Evolutionary conservation across 2,797 vertebrate genomes (phyloP), one percentile per base, ranked within the genome.

Genomic region (Anableps anableps): DNA sequence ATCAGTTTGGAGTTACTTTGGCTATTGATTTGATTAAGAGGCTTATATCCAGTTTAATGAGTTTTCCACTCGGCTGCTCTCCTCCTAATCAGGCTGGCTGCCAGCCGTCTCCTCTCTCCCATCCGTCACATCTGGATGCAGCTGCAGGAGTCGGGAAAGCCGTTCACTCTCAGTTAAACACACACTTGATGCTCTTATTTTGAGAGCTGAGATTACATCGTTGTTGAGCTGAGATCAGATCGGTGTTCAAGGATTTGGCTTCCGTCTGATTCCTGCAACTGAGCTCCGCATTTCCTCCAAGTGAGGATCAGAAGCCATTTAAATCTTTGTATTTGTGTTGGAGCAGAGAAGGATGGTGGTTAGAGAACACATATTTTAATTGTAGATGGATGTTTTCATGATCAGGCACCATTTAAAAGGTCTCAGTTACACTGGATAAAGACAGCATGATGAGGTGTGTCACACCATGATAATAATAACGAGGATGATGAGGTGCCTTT

Each of bases 21-120:
- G 94, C 96, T 96, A 96, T 97, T 96, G 96, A 97, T 95, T 96
- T 97, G 97, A 98, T 98, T 97, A 97, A 97, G 96, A 97, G 95
- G 97, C 97, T 97, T 97, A 97, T 96, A 96, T 96, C 94, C 95
- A 95, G 95, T 96, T 97, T 97, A 97, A 98, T 98, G 96, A 97
- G 96, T 97, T 98, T 98, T 97, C 96, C 97, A 96, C 96, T 96
- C 95, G 94, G 95, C 95, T 96, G 96, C 96, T 84, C 96, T 94
- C 93, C 91, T 90, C 96, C 96, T 80, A 76, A 97, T 97, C 96
- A 97, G 95, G 96, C 96, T 34, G 60, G 21, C 83, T 88, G 93
- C 91, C 89, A 90, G 88, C 8, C 13, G 66, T 53, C 51, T 71
- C 70, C 75, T 16, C 58, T 60, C 29, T 95, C 93, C 84, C 70